Evolutionary conservation across 2,113 vertebrate species (phyloP), one percentile per base, ranked within the genome.

Genomic region (Trichechus manatus): DNA sequence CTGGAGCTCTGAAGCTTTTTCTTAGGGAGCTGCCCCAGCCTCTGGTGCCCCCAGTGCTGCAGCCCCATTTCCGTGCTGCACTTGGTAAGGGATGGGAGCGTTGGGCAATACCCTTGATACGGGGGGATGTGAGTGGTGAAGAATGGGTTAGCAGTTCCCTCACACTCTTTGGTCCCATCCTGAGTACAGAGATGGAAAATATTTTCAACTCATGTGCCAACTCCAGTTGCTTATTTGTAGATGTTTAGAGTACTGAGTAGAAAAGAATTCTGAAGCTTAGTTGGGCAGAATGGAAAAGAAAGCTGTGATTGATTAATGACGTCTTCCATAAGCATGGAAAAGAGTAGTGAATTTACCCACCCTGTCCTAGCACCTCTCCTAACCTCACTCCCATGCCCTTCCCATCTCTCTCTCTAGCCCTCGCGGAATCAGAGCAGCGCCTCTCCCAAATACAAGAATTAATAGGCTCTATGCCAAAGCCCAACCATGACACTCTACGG

Each of bases 11-110:
- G 94, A 99, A 99, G 97, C 99, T 99, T 87, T 99, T 99, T 97
- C 99, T 99, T 75, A 98, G 99, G 3, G 99, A 99, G 98, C 99
- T 99, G 70, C 99, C 99, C 0, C 99, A 99, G 97, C 99, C 99
- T 3, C 97, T 99, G 39, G 98, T 99, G 50, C 99, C 29, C 99
- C 97, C 68, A 66, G 39, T 44, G 20, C 56, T 98, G 85, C 96
- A 98, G 85, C 95, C 98, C 0, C 53, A 88, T 39, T 97, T 98
- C 17, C 97, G 97, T 42, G 97, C 94, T 92, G 93, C 97, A 74
- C 96, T 98, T 27, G 97, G 98, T 98, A 97, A 97, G 95, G 23
- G 22, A 56, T 86, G 33, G 61, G 84, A 53, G 14, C 33, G 87
- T 61, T 72, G 23, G n/a, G 31, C 11, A 64, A 63, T 14, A 59